Evolutionary conservation across 2,797 vertebrate genomes (phyloP).

Genomic region (Liasis olivaceus): DNA sequence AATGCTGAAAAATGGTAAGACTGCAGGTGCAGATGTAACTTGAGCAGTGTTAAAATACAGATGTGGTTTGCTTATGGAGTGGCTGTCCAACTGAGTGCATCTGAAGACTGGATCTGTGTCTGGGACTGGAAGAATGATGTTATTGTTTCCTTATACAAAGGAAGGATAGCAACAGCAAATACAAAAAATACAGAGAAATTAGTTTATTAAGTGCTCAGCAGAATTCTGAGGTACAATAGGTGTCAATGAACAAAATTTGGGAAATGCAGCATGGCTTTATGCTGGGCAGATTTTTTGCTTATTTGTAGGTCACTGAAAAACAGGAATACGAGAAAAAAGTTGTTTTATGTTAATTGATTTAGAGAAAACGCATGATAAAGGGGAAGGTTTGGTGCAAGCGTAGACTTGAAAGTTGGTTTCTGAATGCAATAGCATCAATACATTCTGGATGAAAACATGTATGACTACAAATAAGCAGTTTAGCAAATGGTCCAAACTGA

Average conservation of each 20-base stretch:
- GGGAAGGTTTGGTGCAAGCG: not conserved
- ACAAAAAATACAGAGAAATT: not conserved
- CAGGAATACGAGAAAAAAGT: not conserved
- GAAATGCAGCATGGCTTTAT: not conserved
- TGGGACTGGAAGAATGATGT: not conserved
- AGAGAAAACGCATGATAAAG: not conserved
- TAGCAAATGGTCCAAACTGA: not conserved
- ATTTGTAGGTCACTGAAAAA: not conserved
- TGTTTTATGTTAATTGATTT: not conserved
- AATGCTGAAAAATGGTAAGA: not conserved
- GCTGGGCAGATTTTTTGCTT: not conserved
- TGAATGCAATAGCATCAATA: not conserved
- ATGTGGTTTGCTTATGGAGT: too few species aligned
- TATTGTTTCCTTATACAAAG: not conserved
- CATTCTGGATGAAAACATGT: not conserved
- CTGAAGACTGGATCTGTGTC: not conserved
- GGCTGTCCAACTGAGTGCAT: too few species aligned
- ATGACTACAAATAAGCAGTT: not conserved
- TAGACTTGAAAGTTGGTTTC: not conserved
- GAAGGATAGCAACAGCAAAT: not conserved
- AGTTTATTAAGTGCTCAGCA: not conserved
- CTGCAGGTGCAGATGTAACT: not conserved
- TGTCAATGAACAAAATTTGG: not conserved
- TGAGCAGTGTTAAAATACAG: not conserved
- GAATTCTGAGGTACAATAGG: not conserved